Evolutionary conservation across 2,113 vertebrate genomes (phyloP).

Genomic region (Ramphastos sulfuratus): DNA sequence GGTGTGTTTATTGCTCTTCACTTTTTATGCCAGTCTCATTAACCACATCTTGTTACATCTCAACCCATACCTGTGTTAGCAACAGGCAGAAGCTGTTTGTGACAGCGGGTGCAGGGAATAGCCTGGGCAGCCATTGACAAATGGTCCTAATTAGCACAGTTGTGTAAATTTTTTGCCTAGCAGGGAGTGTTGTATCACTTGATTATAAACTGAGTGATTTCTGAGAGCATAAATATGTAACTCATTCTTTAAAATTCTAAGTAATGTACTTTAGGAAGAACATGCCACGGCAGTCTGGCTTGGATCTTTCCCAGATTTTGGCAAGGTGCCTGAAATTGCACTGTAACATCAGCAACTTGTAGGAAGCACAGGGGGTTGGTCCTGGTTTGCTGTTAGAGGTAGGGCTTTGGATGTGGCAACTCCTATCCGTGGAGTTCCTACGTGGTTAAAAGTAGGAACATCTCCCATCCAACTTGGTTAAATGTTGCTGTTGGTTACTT

Average conservation of each 20-base stretch:
- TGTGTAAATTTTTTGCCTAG: conserved; percentile 24
- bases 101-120: not conserved
- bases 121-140: not conserved
- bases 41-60: not conserved
- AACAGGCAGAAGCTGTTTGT: not conserved
- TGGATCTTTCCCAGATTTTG: not conserved
- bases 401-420: not conserved
- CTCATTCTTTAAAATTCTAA: not conserved
- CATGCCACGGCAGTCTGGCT: accelerated
- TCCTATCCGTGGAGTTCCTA: not conserved
- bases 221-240: not conserved
- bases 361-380: not conserved
- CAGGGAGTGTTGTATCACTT: not conserved
- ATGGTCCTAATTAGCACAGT: conserved; percentile 32
- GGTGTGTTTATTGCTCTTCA: not conserved
- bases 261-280: not conserved
- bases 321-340: not conserved
- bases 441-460: not conserved
- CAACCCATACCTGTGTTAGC: not conserved
- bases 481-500: not conserved
- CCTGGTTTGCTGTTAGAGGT: not conserved
- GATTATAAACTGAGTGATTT: not conserved
- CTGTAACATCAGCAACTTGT: not conserved
- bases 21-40: not conserved
- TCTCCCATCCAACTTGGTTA: not conserved